Evolutionary conservation across 2,797 vertebrate species (phyloP).

Genomic region (Chromobotia macracanthus): DNA sequence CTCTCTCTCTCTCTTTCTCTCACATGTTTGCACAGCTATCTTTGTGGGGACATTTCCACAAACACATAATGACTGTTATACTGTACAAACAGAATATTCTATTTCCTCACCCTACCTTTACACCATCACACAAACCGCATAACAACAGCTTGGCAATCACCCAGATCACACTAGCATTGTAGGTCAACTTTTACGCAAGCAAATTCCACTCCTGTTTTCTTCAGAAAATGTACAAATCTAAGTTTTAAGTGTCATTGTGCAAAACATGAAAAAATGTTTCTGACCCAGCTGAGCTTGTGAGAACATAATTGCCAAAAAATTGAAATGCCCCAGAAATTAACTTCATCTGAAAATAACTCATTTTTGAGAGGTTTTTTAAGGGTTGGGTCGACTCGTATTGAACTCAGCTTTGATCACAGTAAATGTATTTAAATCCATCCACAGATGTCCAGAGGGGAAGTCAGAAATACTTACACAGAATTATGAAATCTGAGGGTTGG

Average conservation of each 20-base stretch:
- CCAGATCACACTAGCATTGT: no score
- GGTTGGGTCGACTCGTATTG: background rate
- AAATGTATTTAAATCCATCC: slow-evolving; percentile 5
- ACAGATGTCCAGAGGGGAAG: background rate
- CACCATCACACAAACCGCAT: background rate
- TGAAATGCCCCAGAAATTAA: background rate
- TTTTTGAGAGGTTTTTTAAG: background rate
- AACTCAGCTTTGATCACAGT: slow-evolving; percentile 22
- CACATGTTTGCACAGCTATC: no score
- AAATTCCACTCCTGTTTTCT: background rate
- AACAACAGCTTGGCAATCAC: no score
- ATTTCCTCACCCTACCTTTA: no score
- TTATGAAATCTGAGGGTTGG: background rate
- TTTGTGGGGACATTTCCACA: no score
- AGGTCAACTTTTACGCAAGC: no score
- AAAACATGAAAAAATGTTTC: background rate
- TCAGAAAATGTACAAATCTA: background rate
- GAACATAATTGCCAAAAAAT: no score
- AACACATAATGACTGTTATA: no score
- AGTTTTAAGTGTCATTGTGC: background rate
- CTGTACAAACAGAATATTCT: no score
- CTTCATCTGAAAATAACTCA: background rate
- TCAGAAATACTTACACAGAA: background rate
- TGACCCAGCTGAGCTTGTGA: no score
- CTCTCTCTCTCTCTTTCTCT: background rate